Base-by-base conservation (phyloP, 2,113 vertebrate genomes). In the Bos indicus region DNA sequence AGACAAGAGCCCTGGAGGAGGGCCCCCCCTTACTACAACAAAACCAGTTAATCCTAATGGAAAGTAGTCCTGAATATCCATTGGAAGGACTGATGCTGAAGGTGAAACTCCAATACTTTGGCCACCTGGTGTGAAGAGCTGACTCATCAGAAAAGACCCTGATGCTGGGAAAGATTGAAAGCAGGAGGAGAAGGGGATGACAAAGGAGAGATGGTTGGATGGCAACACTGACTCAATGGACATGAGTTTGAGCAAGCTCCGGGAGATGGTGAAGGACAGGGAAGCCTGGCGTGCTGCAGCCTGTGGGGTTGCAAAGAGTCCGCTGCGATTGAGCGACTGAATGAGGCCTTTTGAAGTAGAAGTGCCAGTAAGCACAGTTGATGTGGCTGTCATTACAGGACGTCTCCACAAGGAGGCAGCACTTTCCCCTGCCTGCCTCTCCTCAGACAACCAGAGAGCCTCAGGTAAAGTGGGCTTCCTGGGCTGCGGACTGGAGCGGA, bases 341-440 rank as follows among this genome's bases (percentile, higher is more conserved):
- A n/a, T 7, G 17, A 67, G 62, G 33, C n/a, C 62, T n/a, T 67
- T 0, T n/a, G 62, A n/a, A 17, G 28, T 16, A 7, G 2, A 10
- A 64, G 33, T 0, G 62, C 62, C 16, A 8, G 16, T n/a, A 5
- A 9, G 16, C 62, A n/a, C 30, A 0, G 7, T 2, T 2, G 62
- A 33, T 4, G 62, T 3, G 8, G 7, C 62, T n/a, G 62, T 19
- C 62, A n/a, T 19, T 67, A 19, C 62, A 67, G 62, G 62, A 67
- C 2, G 16, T 4, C 16, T 67, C 62, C 33, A n/a, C 62, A n/a
- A 67, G 62, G 62, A 0, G 16, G 62, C 62, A n/a, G 33, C 62
- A n/a, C 33, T 4, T n/a, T 7, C 33, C 62, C 60, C 62, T 19
- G 33, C 33, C 33, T 1, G 62, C 62, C 62, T 17, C 30, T 62